Conservation (phyloP, 2,888 invertebrate genomes). For the Protonemura montana region DNA sequence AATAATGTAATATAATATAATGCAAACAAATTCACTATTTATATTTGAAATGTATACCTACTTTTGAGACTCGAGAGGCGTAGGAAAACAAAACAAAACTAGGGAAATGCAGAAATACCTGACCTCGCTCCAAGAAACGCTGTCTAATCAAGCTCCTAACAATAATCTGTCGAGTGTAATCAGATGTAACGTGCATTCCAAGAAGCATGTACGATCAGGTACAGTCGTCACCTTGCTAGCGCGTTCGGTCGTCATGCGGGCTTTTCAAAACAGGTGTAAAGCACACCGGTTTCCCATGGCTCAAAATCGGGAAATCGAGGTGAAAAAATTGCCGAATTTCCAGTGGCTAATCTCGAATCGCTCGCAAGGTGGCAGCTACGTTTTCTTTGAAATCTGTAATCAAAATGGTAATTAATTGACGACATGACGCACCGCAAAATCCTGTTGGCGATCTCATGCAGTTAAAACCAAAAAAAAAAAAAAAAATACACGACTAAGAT, state of each 20-base stretch:
- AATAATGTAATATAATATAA: slow-evolving; percentile 22
- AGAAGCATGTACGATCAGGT: too few species aligned
- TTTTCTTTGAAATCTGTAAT: background rate
- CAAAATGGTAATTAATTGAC: background rate
- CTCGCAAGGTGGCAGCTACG: background rate
- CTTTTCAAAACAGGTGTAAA: background rate
- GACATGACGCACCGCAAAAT: slow-evolving; percentile 7
- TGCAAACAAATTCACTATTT: slow-evolving; percentile 32
- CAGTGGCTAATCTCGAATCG: background rate
- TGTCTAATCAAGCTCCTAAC: background rate
- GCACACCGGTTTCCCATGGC: background rate
- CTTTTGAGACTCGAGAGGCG: background rate
- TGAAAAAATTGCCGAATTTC: background rate
- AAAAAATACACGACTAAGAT: background rate
- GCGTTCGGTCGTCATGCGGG: too few species aligned
- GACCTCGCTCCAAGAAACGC: background rate
- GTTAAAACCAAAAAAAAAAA: too few species aligned
- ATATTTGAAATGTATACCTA: slow-evolving; percentile 33
- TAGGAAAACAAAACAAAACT: background rate
- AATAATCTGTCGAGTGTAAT: background rate
- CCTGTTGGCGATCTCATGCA: slow-evolving; percentile 17
- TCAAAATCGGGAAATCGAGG: background rate
- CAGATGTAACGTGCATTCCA: background rate
- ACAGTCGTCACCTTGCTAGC: too few species aligned
- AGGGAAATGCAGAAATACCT: slow-evolving; percentile 5